phyloP scores from a whole-genome alignment of 2,888 invertebrate genomes.

The Trilocha varians region DNA sequence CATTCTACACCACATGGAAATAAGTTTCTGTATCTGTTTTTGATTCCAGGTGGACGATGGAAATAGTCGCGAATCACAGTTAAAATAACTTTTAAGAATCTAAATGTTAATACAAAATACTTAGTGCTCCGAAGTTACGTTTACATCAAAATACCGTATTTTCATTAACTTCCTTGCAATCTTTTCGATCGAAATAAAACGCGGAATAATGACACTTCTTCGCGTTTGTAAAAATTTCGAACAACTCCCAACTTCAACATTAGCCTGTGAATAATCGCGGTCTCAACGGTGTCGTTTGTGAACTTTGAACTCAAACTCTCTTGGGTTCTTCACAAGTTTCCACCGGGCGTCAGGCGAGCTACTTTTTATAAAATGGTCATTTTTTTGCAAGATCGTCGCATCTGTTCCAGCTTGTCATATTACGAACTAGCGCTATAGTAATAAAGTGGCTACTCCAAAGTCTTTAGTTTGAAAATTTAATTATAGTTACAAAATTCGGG shows the following conservation, averaged over 20 bases:
- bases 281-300: conserved; percentile 66
- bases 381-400: neutral
- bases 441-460: no score
- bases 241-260: conserved; percentile 65
- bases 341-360: conserved; percentile 35
- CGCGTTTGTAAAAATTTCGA: conserved; percentile 56
- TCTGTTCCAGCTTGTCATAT: neutral
- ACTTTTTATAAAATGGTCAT: neutral
- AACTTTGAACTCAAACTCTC: conserved; percentile 45
- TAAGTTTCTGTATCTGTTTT: no score
- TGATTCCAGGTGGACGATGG: no score
- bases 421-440: neutral
- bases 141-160: no score
- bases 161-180: neutral
- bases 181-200: conserved; percentile 25
- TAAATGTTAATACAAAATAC: no score
- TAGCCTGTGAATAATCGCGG: conserved; percentile 66
- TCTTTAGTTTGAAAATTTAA: neutral
- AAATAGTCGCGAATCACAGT: no score
- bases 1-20: no score
- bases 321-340: conserved; percentile 40
- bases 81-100: no score
- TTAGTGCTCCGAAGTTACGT: no score
- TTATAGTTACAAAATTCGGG: no score
- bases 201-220: conserved; percentile 47